These are phyloP conservation scores for Frankliniella intonsa DNA, from an alignment of 2,888 invertebrate species.

Conservation along the genomic window DNA sequence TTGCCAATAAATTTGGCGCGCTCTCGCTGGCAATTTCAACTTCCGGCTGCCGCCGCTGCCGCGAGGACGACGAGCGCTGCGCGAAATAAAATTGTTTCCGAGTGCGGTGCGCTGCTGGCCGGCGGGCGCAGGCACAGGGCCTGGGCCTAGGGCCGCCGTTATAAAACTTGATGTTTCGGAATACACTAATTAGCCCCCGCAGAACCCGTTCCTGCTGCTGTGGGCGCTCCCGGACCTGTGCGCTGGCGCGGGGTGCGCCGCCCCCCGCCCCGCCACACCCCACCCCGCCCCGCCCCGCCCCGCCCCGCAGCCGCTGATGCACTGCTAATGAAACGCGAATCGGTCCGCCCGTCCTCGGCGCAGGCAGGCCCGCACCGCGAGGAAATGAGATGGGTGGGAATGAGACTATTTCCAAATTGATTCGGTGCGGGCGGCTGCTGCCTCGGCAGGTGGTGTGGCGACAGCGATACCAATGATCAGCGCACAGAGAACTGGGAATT, in stretches of 20 bases:
- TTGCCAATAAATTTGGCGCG: constrained; percentile 18
- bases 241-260: too few species aligned
- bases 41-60: not conserved
- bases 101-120: not conserved
- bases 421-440: too few species aligned
- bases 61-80: not conserved
- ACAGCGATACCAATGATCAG: too few species aligned
- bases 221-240: too few species aligned
- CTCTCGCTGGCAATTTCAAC: not conserved
- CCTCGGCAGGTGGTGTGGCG: too few species aligned
- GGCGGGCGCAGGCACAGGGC: not conserved
- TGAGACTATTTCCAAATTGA: too few species aligned
- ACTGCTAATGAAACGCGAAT: not conserved
- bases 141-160: not conserved
- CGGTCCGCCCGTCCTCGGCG: too few species aligned
- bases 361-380: not conserved
- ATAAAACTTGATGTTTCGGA: constrained; percentile 27
- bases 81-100: constrained; percentile 23
- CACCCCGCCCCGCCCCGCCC: not conserved
- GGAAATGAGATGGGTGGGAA: too few species aligned
- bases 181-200: constrained; percentile 15
- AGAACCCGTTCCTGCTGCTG: too few species aligned
- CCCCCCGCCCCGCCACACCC: too few species aligned
- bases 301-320: not conserved
- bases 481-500: too few species aligned